Conservation (phyloP, 2,888 invertebrate genomes). For the Linnaemya vulpina region DNA sequence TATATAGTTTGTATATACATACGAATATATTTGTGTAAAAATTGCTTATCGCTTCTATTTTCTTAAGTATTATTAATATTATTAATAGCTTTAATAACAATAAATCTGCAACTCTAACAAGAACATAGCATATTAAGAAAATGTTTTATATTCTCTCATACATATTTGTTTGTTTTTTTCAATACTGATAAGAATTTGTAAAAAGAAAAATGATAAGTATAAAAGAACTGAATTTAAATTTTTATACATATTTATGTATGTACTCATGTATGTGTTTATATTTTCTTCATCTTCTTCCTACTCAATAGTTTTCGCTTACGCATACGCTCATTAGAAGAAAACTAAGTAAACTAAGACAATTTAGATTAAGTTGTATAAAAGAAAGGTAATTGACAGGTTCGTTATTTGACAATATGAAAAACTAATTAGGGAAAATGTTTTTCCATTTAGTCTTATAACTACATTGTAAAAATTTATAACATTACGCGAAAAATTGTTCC, state of each 20-base stretch:
- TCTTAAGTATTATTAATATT: background rate
- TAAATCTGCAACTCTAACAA: constrained; percentile 34
- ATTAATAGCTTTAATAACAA: constrained; percentile 13
- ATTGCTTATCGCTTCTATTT: constrained; percentile 29
- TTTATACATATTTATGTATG: no score
- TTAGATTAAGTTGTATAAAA: constrained; percentile 13
- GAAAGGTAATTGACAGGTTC: background rate
- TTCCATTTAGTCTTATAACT: no score
- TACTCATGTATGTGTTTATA: no score
- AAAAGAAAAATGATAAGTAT: background rate
- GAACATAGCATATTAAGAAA: constrained; percentile 17
- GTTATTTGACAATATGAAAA: no score
- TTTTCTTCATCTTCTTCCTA: constrained; percentile 15
- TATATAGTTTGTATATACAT: background rate
- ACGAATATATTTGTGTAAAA: background rate
- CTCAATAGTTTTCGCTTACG: background rate
- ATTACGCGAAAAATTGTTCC: no score
- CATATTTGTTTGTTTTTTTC: background rate
- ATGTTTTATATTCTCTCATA: background rate
- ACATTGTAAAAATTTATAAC: no score
- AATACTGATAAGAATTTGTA: constrained; percentile 42
- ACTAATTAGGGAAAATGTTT: background rate
- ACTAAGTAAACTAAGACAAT: background rate
- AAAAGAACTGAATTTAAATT: background rate
- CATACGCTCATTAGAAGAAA: constrained; percentile 23